phyloP scores from a whole-genome alignment of 1,140 invertebrate species.

The Chironomus tepperi region DNA sequence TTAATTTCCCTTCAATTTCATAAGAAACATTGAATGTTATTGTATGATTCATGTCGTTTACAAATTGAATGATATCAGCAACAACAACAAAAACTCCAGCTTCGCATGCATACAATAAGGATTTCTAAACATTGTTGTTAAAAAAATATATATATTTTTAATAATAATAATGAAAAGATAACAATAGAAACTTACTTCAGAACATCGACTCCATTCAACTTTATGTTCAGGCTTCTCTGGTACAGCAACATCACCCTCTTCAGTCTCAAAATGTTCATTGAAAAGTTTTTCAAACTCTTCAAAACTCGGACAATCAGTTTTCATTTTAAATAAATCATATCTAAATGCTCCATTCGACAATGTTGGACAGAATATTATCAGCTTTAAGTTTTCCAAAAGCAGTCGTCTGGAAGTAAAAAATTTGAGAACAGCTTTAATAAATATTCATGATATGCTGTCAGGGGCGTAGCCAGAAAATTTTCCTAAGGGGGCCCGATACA shows the following conservation, averaged over 20 bases:
- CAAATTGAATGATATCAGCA: not conserved
- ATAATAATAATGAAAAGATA: no score
- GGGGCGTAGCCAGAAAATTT: no score
- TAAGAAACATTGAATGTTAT: not conserved
- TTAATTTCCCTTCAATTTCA: not conserved
- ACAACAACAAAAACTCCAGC: not conserved
- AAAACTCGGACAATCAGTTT: not conserved
- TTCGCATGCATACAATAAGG: not conserved
- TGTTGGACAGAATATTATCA: not conserved
- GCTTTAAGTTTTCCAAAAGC: not conserved
- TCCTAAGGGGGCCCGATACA: no score
- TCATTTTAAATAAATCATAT: not conserved
- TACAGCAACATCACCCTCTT: no score
- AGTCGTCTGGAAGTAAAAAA: not conserved
- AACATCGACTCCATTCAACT: no score
- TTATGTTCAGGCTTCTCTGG: no score
- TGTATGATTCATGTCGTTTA: not conserved
- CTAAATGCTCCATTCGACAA: not conserved
- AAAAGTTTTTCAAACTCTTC: constrained; percentile 2
- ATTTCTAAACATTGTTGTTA: not conserved
- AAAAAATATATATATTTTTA: no score
- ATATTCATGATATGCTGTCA: no score
- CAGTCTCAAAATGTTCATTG: not conserved
- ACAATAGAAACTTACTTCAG: no score
- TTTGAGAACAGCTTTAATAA: no score